Evolutionary conservation across 2,888 invertebrate species (phyloP).

Genomic region (Drosophila rellima): DNA sequence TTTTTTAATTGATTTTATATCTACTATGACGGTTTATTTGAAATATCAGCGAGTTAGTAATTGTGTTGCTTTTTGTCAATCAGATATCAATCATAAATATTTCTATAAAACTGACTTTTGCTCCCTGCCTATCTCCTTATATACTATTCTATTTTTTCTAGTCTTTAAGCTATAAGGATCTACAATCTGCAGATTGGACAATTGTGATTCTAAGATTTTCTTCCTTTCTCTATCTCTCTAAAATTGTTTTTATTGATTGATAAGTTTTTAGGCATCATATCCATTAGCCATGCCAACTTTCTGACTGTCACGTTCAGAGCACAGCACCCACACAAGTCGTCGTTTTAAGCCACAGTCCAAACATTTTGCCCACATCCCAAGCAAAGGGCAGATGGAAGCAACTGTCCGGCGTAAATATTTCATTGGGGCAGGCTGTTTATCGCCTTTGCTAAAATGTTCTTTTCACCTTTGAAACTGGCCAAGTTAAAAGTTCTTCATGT

Average conservation of each 20-base stretch:
- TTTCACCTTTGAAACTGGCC: slow-evolving; percentile 76
- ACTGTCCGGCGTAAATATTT: slow-evolving; percentile 73
- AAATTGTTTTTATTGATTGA: neutral
- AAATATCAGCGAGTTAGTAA: neutral
- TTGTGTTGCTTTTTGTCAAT: neutral
- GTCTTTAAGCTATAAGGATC: neutral
- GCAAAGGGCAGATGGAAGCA: slow-evolving; percentile 7
- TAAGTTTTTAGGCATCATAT: neutral
- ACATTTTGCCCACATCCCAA: slow-evolving; percentile 22
- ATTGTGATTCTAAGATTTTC: neutral
- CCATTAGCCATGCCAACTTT: neutral
- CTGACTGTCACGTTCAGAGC: slow-evolving; percentile 7
- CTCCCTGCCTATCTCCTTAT: neutral
- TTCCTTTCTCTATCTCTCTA: neutral
- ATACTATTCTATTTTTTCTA: neutral
- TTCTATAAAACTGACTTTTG: neutral
- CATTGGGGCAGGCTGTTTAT: slow-evolving; percentile 47
- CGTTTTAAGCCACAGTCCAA: slow-evolving; percentile 1
- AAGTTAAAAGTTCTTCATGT: slow-evolving; percentile 69
- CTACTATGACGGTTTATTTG: neutral
- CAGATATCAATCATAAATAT: neutral
- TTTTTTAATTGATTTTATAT: neutral
- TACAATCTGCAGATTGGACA: neutral
- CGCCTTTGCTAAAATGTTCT: slow-evolving; percentile 37
- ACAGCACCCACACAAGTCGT: neutral